These are phyloP conservation scores for Ochropleura plecta DNA, from an alignment of 2,888 invertebrate genomes.

Conservation along the genomic window DNA sequence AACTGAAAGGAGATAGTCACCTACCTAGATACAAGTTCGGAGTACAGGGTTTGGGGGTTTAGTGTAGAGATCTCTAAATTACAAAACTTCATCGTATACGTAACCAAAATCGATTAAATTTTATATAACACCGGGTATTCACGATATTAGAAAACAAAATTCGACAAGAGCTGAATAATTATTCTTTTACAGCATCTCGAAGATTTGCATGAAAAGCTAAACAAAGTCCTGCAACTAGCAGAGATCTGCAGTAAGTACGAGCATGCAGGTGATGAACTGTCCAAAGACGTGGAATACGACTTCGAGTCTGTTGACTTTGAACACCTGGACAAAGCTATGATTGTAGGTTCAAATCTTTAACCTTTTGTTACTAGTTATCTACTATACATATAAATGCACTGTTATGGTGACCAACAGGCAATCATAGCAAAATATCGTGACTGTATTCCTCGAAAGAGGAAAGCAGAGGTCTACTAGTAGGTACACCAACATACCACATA, in stretches of 20 bases:
- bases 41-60: too few species aligned
- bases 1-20: not conserved
- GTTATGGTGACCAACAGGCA: not conserved
- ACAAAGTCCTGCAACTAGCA: conserved; percentile 91
- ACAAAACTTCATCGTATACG: not conserved
- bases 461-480: not conserved
- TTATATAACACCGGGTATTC: not conserved
- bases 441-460: not conserved
- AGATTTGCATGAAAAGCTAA: conserved; percentile 89
- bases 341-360: conserved; percentile 77
- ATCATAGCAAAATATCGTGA: not conserved
- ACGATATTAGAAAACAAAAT: not conserved
- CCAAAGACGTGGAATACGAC: conserved; percentile 67
- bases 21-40: not conserved
- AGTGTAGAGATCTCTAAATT: too few species aligned
- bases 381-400: not conserved
- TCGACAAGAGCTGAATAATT: not conserved
- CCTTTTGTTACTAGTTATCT: not conserved
- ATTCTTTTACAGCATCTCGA: conserved; percentile 84
- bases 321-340: conserved; percentile 82
- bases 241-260: conserved; percentile 93
- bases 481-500: not conserved
- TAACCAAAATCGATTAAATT: not conserved
- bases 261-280: conserved; percentile 89
- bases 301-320: conserved; percentile 76